Evolutionary conservation across 2,888 invertebrate genomes (phyloP).

Genomic region (Rhorus exstirpatorius): DNA sequence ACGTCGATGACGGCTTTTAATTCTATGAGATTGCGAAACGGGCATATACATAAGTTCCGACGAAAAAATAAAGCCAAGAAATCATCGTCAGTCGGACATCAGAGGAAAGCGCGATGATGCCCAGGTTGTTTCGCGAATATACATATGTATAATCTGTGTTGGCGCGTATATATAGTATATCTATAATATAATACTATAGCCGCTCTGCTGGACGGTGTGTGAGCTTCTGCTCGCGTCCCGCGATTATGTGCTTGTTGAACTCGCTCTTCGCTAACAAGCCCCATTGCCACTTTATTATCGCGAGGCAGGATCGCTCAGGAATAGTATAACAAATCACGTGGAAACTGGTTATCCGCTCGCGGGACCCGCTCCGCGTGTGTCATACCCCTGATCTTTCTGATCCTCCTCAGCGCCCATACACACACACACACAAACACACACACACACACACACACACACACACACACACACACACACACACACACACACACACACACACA

Average conservation of each 20-base stretch:
- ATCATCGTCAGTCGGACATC: constrained; percentile 65
- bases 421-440: neutral
- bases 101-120: constrained; percentile 51
- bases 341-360: constrained; percentile 76
- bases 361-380: constrained; percentile 68
- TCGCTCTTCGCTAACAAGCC: constrained; percentile 84
- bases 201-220: constrained; percentile 1
- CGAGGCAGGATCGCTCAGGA: constrained; percentile 81
- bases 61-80: no score
- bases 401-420: constrained; percentile 42
- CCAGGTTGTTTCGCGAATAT: constrained; percentile 15
- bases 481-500: neutral
- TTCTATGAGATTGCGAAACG: constrained; percentile 73
- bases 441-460: neutral
- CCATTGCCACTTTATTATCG: constrained; percentile 86
- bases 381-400: constrained; percentile 71
- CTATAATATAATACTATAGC: constrained; percentile 25
- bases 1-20: constrained; percentile 77
- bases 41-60: constrained; percentile 72
- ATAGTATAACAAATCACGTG: constrained; percentile 83
- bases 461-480: neutral
- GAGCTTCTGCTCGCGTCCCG: constrained; percentile 61
- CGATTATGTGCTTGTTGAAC: constrained; percentile 77
- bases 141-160: neutral
- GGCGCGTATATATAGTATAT: neutral